Conservation (phyloP, 2,113 vertebrate species). For the Bos indicus region DNA sequence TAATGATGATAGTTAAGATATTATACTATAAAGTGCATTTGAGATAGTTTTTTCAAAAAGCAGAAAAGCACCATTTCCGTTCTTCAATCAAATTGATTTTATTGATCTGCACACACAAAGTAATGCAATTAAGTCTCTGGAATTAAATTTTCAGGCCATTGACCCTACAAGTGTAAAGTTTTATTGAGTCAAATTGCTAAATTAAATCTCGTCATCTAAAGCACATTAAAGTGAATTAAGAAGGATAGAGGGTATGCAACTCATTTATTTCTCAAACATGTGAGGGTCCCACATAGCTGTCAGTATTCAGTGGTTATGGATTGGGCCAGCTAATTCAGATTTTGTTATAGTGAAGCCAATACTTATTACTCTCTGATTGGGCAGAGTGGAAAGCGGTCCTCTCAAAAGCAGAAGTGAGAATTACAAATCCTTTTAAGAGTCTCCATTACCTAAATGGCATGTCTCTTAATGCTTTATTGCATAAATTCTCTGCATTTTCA, state of each 20-base stretch:
- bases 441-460: background rate
- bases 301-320: background rate
- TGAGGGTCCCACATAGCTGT: conserved; percentile 60
- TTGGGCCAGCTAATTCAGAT: background rate
- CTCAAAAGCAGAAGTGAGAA: conserved; percentile 38
- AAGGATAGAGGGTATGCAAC: conserved; percentile 75
- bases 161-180: conserved; percentile 89
- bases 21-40: conserved; percentile 60
- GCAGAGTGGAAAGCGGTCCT: conserved; percentile 15
- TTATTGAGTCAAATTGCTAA: conserved; percentile 91
- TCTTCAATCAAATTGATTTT: conserved; percentile 88
- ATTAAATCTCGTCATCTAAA: conserved; percentile 87
- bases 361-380: conserved; percentile 9
- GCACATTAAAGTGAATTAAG: conserved; percentile 86
- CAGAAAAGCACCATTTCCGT: conserved; percentile 75
- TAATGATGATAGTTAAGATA: conserved; percentile 55
- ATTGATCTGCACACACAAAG: conserved; percentile 88
- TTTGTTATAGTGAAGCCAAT: conserved; percentile 32
- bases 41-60: conserved; percentile 72
- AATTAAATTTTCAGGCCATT: conserved; percentile 93
- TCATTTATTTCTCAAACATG: conserved; percentile 77
- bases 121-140: conserved; percentile 92
- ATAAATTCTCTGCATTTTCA: background rate
- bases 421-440: conserved; percentile 49
- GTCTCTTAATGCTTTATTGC: background rate